A percentile compares a stretch with the other conserved stretches of the same genome.
Conservation (phyloP, 2,888 invertebrate species). For the Diogma glabrata region DNA sequence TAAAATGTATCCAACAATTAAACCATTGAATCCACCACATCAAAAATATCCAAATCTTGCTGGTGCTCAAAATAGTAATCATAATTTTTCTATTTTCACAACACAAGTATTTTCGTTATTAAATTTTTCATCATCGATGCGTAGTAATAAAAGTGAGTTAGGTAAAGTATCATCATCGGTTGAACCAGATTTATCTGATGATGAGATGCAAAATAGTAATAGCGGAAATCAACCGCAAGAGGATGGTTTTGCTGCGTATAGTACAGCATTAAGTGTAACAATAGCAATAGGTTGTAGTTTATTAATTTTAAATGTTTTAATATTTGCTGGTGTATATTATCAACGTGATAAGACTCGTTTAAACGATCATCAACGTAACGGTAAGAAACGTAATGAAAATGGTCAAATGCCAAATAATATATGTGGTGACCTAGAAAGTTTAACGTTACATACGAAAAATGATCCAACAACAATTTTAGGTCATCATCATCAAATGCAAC, state of each 20-base stretch:
- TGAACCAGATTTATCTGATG: slow-evolving; percentile 28
- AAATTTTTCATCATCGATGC: slow-evolving; percentile 34
- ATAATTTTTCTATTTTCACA: slow-evolving; percentile 29
- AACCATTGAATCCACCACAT: slow-evolving; percentile 36
- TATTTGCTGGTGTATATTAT: slow-evolving; percentile 91
- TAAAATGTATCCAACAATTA: slow-evolving; percentile 48
- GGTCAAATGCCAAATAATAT: slow-evolving; percentile 83
- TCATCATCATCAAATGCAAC: slow-evolving; percentile 63
- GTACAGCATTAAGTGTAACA: slow-evolving; percentile 82
- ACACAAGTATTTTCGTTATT: slow-evolving; percentile 36
- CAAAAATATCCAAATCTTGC: slow-evolving; percentile 26
- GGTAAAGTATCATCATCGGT: slow-evolving; percentile 26
- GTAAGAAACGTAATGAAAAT: slow-evolving; percentile 66
- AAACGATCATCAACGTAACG: slow-evolving; percentile 40
- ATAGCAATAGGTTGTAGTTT: slow-evolving; percentile 91
- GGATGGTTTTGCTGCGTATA: slow-evolving; percentile 81
- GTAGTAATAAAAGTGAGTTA: slow-evolving; percentile 19
- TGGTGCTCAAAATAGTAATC: background rate
- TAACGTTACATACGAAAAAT: slow-evolving; percentile 44
- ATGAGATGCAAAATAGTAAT: slow-evolving; percentile 18
- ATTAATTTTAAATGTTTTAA: slow-evolving; percentile 80
- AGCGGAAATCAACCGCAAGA: slow-evolving; percentile 51
- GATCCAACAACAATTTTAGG: slow-evolving; percentile 62
- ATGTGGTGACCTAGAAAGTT: slow-evolving; percentile 66
- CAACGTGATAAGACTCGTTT: slow-evolving; percentile 76